These are phyloP conservation scores for Nilaparvata lugens DNA, from an alignment of 1,140 invertebrate species.

Conservation along the genomic window DNA sequence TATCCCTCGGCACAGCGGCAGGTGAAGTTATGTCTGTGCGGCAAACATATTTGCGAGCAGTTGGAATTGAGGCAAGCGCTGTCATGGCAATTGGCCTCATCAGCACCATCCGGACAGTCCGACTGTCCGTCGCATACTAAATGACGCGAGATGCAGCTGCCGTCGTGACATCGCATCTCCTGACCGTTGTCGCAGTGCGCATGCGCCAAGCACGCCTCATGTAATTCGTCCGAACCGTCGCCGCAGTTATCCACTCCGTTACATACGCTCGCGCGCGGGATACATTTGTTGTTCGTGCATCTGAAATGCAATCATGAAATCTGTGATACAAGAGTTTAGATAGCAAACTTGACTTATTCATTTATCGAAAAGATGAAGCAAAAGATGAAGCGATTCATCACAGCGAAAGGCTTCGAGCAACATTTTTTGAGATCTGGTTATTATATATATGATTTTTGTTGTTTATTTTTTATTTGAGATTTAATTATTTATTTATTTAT, in stretches of 20 bases:
- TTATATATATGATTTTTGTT: no score
- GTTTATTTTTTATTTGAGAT: no score
- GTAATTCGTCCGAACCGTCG: constrained; percentile 42
- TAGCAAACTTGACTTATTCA: no score
- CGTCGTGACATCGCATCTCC: constrained; percentile 53
- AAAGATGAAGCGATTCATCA: no score
- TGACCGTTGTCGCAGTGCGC: constrained; percentile 16
- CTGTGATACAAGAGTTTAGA: no score
- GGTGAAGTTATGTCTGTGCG: constrained; percentile 47
- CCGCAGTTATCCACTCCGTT: constrained; percentile 42
- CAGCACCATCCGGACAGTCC: constrained; percentile 62
- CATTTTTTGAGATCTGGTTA: no score
- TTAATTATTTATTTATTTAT: no score
- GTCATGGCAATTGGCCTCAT: constrained; percentile 43
- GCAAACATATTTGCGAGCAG: constrained; percentile 66
- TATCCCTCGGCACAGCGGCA: constrained; percentile 61
- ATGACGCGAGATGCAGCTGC: constrained; percentile 54
- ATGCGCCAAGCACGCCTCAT: constrained; percentile 19
- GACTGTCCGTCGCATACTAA: constrained; percentile 57
- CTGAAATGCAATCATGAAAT: no score
- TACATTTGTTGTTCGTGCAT: constrained; percentile 41
- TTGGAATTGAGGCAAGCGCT: constrained; percentile 50
- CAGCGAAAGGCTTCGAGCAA: no score
- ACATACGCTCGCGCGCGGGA: constrained; percentile 38
- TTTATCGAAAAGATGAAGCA: no score